Evolutionary conservation across 2,113 vertebrate genomes (phyloP).

Genomic region (Sus scrofa): T2T-Sscrofa CM000817.6:98849501-98850000

Average conservation of each 20-base stretch:
- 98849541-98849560: too few relatives aligned
- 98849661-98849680: neutral
- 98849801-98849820: neutral
- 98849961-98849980: neutral
- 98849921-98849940: neutral
- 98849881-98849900: neutral
- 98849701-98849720: neutral
- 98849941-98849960: neutral
- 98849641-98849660: neutral
- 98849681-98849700: conserved; percentile 9
- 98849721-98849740: conserved; percentile 32
- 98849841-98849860: neutral
- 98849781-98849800: neutral
- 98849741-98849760: neutral
- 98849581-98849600: neutral
- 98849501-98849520: too few relatives aligned
- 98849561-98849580: too few relatives aligned
- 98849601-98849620: neutral
- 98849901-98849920: neutral
- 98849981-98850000: neutral
- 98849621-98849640: neutral
- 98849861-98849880: neutral
- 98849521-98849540: too few relatives aligned
- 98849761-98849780: conserved; percentile 8
- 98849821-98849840: neutral